A percentile compares a stretch with the other conserved stretches of the same genome.
Evolutionary conservation across 2,113 vertebrate species (phyloP).

Genomic region (Chauna torquata): DNA sequence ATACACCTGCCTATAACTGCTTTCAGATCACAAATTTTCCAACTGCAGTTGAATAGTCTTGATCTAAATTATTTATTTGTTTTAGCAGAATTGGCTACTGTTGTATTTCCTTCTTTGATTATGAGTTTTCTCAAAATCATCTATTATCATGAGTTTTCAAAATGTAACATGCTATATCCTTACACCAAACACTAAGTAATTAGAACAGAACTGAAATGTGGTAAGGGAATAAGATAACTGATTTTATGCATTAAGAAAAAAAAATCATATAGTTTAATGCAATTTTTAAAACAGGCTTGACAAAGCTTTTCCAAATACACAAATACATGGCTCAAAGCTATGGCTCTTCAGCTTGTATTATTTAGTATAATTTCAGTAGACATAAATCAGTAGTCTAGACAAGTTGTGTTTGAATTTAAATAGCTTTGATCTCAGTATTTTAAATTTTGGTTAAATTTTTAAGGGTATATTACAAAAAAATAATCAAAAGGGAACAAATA

Average conservation of each 20-base stretch:
- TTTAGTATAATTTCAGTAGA: constrained; percentile 10
- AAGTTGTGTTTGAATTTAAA: constrained; percentile 43
- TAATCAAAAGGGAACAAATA: constrained; percentile 47
- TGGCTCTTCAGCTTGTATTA: neutral
- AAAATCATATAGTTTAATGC: neutral
- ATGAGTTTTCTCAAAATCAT: neutral
- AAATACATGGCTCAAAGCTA: constrained; percentile 16
- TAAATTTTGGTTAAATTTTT: constrained; percentile 41
- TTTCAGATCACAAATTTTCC: neutral
- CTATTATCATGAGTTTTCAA: neutral
- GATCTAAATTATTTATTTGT: neutral
- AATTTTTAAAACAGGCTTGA: neutral
- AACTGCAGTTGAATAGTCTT: neutral
- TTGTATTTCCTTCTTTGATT: neutral
- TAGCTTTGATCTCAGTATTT: constrained; percentile 54
- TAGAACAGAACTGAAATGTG: neutral
- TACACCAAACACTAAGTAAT: neutral
- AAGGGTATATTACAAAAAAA: neutral
- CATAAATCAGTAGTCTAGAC: constrained; percentile 27
- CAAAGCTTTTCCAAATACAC: constrained; percentile 2
- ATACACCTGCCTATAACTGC: neutral
- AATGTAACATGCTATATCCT: neutral
- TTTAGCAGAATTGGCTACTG: neutral
- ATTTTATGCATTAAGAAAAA: neutral
- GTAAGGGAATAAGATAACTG: neutral